Evolutionary conservation across 2,888 invertebrate genomes (phyloP).

Genomic region (Archaeoteleia sp.): DNA sequence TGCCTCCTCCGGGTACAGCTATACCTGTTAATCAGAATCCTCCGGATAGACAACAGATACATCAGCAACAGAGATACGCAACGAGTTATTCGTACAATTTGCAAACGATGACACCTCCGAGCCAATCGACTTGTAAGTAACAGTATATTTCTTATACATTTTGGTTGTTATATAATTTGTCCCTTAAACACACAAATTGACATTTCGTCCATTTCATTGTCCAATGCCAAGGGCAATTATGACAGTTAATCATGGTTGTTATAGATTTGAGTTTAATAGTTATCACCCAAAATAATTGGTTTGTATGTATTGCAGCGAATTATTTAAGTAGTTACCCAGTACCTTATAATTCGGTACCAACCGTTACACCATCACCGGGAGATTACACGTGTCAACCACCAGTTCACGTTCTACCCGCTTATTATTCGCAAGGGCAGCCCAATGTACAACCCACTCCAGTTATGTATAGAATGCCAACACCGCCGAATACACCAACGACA

Average conservation of each 20-base stretch:
- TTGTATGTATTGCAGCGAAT: conserved; percentile 63
- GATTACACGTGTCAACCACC: conserved; percentile 70
- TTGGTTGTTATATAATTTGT: neutral
- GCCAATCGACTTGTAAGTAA: conserved; percentile 66
- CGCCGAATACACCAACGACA: conserved; percentile 71
- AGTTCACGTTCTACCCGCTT: conserved; percentile 70
- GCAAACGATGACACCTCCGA: conserved; percentile 69
- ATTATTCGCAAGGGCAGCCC: conserved; percentile 69
- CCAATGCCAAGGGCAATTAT: too few species aligned
- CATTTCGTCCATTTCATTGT: too few species aligned
- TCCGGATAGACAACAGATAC: conserved; percentile 63
- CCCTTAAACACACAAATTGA: neutral
- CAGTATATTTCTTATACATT: neutral
- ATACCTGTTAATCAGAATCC: conserved; percentile 66
- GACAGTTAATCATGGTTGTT: too few species aligned
- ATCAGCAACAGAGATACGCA: conserved; percentile 67
- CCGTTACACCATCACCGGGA: conserved; percentile 65
- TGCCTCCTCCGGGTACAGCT: conserved; percentile 68
- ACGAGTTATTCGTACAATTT: conserved; percentile 69
- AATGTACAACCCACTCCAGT: conserved; percentile 69
- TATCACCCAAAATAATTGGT: too few species aligned
- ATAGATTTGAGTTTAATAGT: too few species aligned
- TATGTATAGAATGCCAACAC: conserved; percentile 72
- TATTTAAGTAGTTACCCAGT: conserved; percentile 69
- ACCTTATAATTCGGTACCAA: conserved; percentile 68